phyloP scores from a whole-genome alignment of 2,797 vertebrate species.

The Onychomys arenicola region DNA sequence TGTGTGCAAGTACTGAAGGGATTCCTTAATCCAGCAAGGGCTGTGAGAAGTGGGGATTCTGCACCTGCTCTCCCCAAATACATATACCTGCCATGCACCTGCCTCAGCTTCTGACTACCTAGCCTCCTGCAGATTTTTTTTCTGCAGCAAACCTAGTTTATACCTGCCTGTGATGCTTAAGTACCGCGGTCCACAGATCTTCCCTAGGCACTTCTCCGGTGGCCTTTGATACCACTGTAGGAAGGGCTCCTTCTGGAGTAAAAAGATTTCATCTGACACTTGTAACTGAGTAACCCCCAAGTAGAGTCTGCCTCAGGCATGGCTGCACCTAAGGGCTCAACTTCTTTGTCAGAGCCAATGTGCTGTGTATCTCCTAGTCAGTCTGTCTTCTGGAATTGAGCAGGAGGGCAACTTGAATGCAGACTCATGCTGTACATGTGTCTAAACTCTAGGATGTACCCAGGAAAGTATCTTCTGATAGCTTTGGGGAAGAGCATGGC shows the following conservation, averaged over 20 bases:
- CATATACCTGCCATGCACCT: not conserved
- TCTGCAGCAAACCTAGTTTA: not conserved
- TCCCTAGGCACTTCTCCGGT: not conserved
- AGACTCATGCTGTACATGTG: not conserved
- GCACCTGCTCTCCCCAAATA: not conserved
- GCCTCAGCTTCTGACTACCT: not conserved
- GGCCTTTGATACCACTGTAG: not conserved
- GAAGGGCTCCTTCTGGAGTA: not conserved
- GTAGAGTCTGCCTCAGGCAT: not conserved
- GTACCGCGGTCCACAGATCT: not conserved
- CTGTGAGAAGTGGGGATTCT: conserved; percentile 6
- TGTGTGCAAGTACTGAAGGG: conserved; percentile 74
- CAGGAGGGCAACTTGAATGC: not conserved
- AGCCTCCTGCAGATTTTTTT: not conserved
- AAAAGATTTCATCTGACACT: not conserved
- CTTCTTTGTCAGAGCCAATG: not conserved
- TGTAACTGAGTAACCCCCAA: not conserved
- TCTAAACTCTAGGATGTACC: not conserved
- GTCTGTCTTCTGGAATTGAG: not conserved
- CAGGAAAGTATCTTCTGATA: not conserved
- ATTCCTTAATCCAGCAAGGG: conserved; percentile 1
- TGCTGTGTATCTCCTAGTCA: not conserved
- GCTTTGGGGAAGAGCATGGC: not conserved
- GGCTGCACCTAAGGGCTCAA: not conserved
- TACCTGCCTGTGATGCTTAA: not conserved